Base-by-base conservation (phyloP, 2,113 vertebrate species). In the Planiliza haematocheilus region DNA sequence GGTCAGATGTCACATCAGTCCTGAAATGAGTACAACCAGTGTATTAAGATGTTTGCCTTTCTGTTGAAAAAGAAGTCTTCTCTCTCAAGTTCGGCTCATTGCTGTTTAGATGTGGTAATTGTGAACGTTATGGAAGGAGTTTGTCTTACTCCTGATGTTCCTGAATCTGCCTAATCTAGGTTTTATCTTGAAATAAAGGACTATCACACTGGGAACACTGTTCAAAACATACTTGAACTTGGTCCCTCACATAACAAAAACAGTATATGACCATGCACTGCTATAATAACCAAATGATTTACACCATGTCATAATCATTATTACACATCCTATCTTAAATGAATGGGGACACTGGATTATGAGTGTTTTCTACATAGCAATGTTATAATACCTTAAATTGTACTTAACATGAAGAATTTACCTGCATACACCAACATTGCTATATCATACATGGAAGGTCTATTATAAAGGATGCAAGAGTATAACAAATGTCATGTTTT, bases 221-320 rank as follows among this genome's bases (percentile, higher is more conserved):
- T 48, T 18, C 39, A 48, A 59, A 67, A 20, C 34, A 48, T 7
- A 0, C 7, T 14, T 69, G 63, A n/a, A 56, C 20, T 49, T 50
- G 34, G 55, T 18, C 16, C 21, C 11, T 68, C 8, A 18, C 21
- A 18, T 14, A 11, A 5, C 46, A 66, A 60, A 8, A 36, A 37
- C 52, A 56, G 43, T 7, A 10, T 34, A 52, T 24, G 42, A 10
- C n/a, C 30, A 46, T 30, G 34, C 34, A 30, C 42, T 2, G 18
- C 10, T 21, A 50, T 8, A 82, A 20, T 42, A 48, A 81, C 10
- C 6, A 14, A 45, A 68, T 48, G 30, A 68, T 56, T 62, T 12
- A 36, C 46, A 50, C 36, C 9, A 75, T 30, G 24, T 30, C 24
- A 30, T 30, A 30, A 30, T 30, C 24, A 30, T 3, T 30, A 30